Evolutionary conservation across 1,140 invertebrate species (phyloP).

Genomic region (Macrotrachela quadricornifera): DNA sequence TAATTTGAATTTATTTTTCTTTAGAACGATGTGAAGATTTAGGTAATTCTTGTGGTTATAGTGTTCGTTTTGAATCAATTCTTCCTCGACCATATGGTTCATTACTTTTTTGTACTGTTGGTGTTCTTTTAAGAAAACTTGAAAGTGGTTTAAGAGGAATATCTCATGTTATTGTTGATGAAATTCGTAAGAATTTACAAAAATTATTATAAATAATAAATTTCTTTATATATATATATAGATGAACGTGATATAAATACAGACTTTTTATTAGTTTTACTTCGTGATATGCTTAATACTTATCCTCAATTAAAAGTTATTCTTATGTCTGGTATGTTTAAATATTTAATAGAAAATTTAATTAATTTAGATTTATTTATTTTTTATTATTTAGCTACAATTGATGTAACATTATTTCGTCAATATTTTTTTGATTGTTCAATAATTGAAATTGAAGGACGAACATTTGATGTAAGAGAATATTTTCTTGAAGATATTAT

Average conservation of each 20-base stretch:
- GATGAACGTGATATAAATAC: slow-evolving; percentile 27
- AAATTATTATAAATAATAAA: too few species aligned
- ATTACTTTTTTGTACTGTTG: slow-evolving; percentile 62
- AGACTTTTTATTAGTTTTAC: slow-evolving; percentile 33
- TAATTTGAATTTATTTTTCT: too few species aligned
- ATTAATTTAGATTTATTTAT: too few species aligned
- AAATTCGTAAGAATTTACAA: slow-evolving; percentile 23
- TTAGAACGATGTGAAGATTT: slow-evolving; percentile 23
- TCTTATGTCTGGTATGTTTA: slow-evolving; percentile 41
- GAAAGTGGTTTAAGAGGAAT: slow-evolving; percentile 34
- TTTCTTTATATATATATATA: slow-evolving; percentile 23
- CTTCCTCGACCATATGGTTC: slow-evolving; percentile 57
- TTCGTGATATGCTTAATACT: slow-evolving; percentile 31
- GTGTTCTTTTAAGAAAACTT: slow-evolving; percentile 33
- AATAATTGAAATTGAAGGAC: not conserved
- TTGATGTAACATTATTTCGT: not conserved
- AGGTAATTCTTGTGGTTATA: slow-evolving; percentile 25
- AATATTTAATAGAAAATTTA: too few species aligned
- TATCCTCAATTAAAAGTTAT: slow-evolving; percentile 45
- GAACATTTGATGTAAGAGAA: not conserved
- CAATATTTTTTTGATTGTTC: not conserved
- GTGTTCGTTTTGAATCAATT: slow-evolving; percentile 33
- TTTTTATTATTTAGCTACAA: not conserved
- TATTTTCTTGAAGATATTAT: slow-evolving; percentile 5
- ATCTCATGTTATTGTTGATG: slow-evolving; percentile 50